Evolutionary conservation across 2,113 vertebrate species (phyloP).

Genomic region (Microcebus ravelobensis): DNA sequence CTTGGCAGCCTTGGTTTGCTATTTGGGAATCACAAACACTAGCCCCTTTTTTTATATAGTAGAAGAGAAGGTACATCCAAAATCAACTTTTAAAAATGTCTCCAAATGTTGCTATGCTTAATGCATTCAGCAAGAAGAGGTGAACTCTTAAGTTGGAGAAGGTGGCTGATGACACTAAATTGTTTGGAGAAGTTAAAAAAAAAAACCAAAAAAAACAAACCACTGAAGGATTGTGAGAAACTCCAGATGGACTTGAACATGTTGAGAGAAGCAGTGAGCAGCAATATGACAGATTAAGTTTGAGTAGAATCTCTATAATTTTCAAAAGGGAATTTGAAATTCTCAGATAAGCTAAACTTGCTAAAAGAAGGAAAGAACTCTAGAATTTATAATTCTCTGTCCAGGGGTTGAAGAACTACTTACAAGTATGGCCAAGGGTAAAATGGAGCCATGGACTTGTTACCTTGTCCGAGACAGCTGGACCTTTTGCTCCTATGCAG

Average conservation of each 20-base stretch:
- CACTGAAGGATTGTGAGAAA: neutral
- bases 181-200: slow-evolving; percentile 24
- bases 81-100: slow-evolving; percentile 4
- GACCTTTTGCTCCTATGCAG: neutral
- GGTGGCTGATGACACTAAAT: neutral
- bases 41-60: neutral
- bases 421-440: neutral
- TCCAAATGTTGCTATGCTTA: neutral
- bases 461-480: neutral
- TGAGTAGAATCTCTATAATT: slow-evolving; percentile 12
- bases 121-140: neutral
- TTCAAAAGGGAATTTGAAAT: slow-evolving; percentile 42
- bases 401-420: neutral
- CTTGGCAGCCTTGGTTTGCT: slow-evolving; percentile 12
- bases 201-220: neutral
- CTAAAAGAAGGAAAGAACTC: slow-evolving; percentile 19
- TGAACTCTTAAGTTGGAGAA: neutral
- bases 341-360: slow-evolving; percentile 30
- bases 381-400: slow-evolving; percentile 9
- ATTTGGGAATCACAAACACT: slow-evolving; percentile 5
- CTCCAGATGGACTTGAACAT: slow-evolving; percentile 19
- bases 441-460: neutral
- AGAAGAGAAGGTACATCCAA: slow-evolving; percentile 2
- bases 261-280: neutral
- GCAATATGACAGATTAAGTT: neutral